Conservation (phyloP, 2,113 vertebrate species). For the Eidolon helvum region DNA sequence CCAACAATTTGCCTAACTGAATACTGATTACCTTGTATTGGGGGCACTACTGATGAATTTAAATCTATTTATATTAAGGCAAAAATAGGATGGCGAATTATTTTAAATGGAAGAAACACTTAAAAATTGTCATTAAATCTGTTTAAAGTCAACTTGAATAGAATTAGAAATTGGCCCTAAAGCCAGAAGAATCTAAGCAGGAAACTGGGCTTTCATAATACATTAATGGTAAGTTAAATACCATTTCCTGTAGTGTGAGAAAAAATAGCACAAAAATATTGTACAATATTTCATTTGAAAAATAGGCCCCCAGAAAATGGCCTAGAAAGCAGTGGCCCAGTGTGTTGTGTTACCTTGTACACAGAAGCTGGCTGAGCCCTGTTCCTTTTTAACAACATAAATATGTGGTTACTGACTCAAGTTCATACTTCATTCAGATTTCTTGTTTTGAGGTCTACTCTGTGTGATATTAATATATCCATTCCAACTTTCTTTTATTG, state of each 20-base stretch:
- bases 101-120: not conserved
- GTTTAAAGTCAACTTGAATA: not conserved
- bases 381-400: not conserved
- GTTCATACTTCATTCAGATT: not conserved
- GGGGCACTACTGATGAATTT: not conserved
- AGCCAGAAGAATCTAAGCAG: not conserved
- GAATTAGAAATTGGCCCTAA: not conserved
- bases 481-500: not conserved
- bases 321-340: not conserved
- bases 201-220: not conserved
- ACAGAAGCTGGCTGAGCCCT: not conserved
- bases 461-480: not conserved
- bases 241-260: not conserved
- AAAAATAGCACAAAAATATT: not conserved
- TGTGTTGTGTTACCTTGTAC: not conserved
- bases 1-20: not conserved
- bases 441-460: not conserved
- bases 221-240: not conserved
- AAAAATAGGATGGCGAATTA: not conserved
- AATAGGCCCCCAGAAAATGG: not conserved
- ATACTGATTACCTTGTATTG: not conserved
- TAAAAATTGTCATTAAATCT: not conserved
- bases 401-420: not conserved
- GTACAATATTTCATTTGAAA: not conserved
- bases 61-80: not conserved